Evolutionary conservation across 2,113 vertebrate genomes (phyloP).

Genomic region (Petaurus breviceps): DNA sequence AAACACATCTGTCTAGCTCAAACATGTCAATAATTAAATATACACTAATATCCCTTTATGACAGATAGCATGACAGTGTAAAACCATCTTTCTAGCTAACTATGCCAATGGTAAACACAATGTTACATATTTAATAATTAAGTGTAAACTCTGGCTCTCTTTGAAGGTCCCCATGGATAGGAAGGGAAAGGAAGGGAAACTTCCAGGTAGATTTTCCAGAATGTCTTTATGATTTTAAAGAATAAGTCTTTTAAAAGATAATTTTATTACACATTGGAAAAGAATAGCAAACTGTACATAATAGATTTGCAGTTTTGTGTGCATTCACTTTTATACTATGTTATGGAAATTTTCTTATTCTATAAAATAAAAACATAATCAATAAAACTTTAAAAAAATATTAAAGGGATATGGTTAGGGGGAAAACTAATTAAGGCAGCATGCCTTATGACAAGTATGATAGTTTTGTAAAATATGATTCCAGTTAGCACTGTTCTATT

Average conservation of each 20-base stretch:
- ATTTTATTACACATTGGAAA: too few species aligned
- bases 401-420: background rate
- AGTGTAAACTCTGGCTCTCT: background rate
- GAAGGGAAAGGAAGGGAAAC: background rate
- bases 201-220: background rate
- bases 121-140: background rate
- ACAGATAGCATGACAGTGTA: background rate
- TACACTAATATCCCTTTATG: slow-evolving; percentile 13
- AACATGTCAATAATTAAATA: background rate
- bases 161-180: background rate
- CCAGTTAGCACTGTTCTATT: background rate
- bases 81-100: background rate
- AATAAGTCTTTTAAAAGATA: background rate
- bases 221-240: slow-evolving; percentile 27
- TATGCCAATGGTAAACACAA: slow-evolving; percentile 1
- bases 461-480: background rate
- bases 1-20: slow-evolving; percentile 7
- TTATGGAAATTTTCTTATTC: too few species aligned
- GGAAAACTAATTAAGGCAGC: too few species aligned
- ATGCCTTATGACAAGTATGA: too few species aligned
- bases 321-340: too few species aligned
- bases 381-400: too few species aligned
- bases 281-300: too few species aligned
- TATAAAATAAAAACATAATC: too few species aligned
- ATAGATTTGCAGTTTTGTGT: too few species aligned